phyloP scores from a whole-genome alignment of 2,888 invertebrate species.

The Brenthis hecate region DNA sequence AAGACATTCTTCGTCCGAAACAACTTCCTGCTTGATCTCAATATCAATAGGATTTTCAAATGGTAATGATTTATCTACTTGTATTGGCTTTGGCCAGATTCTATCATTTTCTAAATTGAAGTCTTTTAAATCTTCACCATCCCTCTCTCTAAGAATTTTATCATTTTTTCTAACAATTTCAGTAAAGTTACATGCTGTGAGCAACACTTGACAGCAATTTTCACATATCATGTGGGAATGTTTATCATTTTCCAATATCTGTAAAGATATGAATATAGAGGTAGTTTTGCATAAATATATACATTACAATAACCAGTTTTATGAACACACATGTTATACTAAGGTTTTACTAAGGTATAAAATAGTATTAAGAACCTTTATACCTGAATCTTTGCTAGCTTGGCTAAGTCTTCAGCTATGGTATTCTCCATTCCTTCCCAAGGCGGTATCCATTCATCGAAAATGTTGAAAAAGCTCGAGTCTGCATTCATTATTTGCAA shows the following conservation, averaged over 20 bases:
- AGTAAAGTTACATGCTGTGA: slow-evolving; percentile 57
- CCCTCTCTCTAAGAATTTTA: slow-evolving; percentile 47
- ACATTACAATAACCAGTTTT: not conserved
- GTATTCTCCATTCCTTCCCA: slow-evolving; percentile 60
- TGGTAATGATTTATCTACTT: slow-evolving; percentile 57
- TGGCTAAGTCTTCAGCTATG: slow-evolving; percentile 63
- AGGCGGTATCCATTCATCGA: slow-evolving; percentile 57
- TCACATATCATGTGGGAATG: slow-evolving; percentile 65
- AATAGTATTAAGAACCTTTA: slow-evolving; percentile 14
- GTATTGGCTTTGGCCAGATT: slow-evolving; percentile 70
- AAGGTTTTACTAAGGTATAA: no score
- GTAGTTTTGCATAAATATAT: not conserved
- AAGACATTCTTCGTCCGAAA: slow-evolving; percentile 60
- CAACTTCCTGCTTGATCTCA: slow-evolving; percentile 67
- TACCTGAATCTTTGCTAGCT: slow-evolving; percentile 63
- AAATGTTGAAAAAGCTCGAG: slow-evolving; percentile 51
- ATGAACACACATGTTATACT: no score
- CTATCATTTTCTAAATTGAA: slow-evolving; percentile 32
- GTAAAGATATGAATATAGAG: slow-evolving; percentile 39
- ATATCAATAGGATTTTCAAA: slow-evolving; percentile 49
- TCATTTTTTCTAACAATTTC: slow-evolving; percentile 54
- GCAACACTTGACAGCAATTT: slow-evolving; percentile 54
- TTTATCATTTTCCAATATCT: slow-evolving; percentile 57
- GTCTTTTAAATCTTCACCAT: slow-evolving; percentile 23
- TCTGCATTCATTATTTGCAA: slow-evolving; percentile 49